Base-by-base conservation (phyloP, 2,797 vertebrate species). In the Lophius americanus region DNA sequence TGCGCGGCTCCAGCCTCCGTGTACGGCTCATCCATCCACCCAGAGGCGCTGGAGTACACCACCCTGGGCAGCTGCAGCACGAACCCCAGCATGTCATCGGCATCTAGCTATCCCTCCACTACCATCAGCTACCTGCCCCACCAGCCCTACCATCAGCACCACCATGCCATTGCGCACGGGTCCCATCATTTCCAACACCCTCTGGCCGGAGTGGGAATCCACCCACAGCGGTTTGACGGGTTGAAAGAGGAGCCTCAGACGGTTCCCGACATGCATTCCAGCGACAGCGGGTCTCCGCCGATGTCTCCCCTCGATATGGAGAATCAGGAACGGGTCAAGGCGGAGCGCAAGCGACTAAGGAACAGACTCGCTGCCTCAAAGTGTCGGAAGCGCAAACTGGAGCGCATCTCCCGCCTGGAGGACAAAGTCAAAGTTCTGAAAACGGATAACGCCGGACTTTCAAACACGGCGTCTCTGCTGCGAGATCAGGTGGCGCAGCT, bases 101-200 rank as follows among this genome's bases (percentile, higher is more conserved):
- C 85, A 0, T 66, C 85, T 74, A 90, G 89, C 75, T 96, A 94
- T 13, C 96, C 96, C 12, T 95, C 95, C 65, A 93, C 95, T 76
- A 97, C 95, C 58, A 96, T 97, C 93, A 97, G 93, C 93, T 98
- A 98, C 94, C 90, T 97, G 90, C 96, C 95, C 3, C 95, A 95
- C 53, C 92, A 94, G 70, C 92, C 92, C 77, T 90, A 92, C 23
- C 90, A 90, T 53, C 93, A 91, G 9, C 93, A 92, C 6, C 88
- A 80, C 0, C 92, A 91, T 60, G 68, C 83, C 32, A 38, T 88
- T 7, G 86, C 90, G 75, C 92, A 94, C 68, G 89, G 84, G 0
- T 85, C 91, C 4, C 93, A 92, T 62, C 90, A 89, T 35, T 93
- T 91, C 83, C 92, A 93, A 65, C 92, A 92, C 82, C 68, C 94